Evolutionary conservation across 2,888 invertebrate genomes (phyloP).

Genomic region (Invenusta paracnida): DNA sequence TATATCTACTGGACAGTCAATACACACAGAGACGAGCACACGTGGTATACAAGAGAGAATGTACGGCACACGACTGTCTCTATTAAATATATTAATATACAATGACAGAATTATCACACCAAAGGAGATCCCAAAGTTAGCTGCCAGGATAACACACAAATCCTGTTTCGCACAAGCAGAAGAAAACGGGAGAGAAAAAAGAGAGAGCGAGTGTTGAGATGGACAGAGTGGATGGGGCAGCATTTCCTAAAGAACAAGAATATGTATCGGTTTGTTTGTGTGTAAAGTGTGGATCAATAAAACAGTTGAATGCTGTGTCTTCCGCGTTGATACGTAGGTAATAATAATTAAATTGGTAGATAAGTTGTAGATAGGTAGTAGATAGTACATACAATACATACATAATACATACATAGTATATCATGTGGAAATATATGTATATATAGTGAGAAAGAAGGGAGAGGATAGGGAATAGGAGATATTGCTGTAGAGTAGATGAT

Average conservation of each 20-base stretch:
- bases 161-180: no score
- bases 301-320: constrained; percentile 12
- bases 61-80: background rate
- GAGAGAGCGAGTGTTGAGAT: background rate
- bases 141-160: background rate
- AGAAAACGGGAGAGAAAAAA: background rate
- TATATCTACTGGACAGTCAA: background rate
- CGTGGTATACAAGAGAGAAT: constrained; percentile 1
- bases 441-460: background rate
- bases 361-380: no score
- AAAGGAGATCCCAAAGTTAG: background rate
- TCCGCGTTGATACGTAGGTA: background rate
- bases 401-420: background rate
- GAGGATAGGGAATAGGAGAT: no score
- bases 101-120: constrained; percentile 26
- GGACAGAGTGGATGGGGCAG: no score
- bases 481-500: no score
- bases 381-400: no score
- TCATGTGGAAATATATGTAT: background rate
- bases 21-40: constrained; percentile 1
- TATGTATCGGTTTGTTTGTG: no score
- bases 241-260: no score
- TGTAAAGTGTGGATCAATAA: constrained; percentile 5
- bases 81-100: constrained; percentile 20
- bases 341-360: no score